These are phyloP conservation scores for Rhincodon typus DNA, from an alignment of 2,797 vertebrate species.

Conservation along the genomic window DNA sequence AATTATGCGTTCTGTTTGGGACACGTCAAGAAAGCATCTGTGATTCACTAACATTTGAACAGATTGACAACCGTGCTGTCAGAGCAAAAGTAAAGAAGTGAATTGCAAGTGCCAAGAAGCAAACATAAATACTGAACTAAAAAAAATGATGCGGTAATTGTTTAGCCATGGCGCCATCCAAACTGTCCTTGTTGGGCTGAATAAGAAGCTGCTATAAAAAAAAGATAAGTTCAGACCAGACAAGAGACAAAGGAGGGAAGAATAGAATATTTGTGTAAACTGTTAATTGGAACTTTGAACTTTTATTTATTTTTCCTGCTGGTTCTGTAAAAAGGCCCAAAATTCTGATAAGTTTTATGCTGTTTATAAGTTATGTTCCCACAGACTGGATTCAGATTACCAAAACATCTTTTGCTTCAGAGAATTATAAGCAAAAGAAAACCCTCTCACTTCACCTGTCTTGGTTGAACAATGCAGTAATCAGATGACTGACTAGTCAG, in stretches of 20 bases:
- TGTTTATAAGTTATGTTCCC: background rate
- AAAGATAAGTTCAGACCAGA: background rate
- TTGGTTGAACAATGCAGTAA: background rate
- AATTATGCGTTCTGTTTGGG: background rate
- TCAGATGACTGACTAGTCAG: too few relatives aligned
- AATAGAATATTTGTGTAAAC: background rate
- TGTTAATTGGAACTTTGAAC: background rate
- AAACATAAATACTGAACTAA: background rate
- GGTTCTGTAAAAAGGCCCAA: background rate
- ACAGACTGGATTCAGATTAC: background rate
- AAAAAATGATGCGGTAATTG: background rate
- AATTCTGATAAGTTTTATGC: background rate
- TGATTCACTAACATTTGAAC: background rate
- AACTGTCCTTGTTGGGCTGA: background rate
- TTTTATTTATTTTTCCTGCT: background rate
- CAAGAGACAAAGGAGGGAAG: background rate
- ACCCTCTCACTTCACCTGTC: background rate
- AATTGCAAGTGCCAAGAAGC: background rate
- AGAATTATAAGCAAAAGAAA: background rate
- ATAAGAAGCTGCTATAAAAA: background rate
- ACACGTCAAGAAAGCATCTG: slow-evolving; percentile 3
- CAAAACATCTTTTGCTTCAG: background rate
- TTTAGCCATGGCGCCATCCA: background rate
- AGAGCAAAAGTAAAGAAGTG: background rate
- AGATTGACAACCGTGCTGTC: background rate